Base-by-base conservation (phyloP, 2,888 invertebrate genomes). In the Lasioglossum villosulum region DNA sequence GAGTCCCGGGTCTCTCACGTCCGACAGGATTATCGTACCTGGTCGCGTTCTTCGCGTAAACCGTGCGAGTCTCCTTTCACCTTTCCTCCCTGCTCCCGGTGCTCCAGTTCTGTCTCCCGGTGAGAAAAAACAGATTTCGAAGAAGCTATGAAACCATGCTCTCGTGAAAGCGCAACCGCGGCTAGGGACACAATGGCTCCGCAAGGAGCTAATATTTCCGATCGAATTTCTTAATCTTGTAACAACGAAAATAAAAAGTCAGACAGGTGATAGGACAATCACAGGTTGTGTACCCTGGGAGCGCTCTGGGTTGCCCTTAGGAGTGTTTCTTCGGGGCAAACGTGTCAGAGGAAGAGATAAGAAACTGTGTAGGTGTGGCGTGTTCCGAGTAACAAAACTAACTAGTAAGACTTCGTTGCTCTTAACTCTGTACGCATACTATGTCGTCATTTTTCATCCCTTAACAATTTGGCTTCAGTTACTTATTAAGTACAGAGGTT, bases 1-100 rank as follows among this genome's bases (percentile, higher is more conserved):
- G 91, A 90, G 89, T 83, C 86, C 84, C 89, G 66, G 83, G 88
- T 91, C 91, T 88, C 91, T 91, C 89, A 87, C 86, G 91, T 91
- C 84, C 89, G 90, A 83, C 88, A 83, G 86, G 91, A 90, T 91
- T 89, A 91, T 89, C 91, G 90, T 86, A 84, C 86, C 86, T 83
- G 88, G 89, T 90, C 89, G 88, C 87, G 91, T 89, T 88, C 88
- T 84, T 86, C 90, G 83, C 87, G 89, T 89, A 89, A 88, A 92
- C 88, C 91, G 82, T 88, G 88, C 89, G 89, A 91, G 90, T 90
- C 89, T 80, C 86, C 80, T 87, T 89, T 89, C 89, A 86, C 81
- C 74, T 59, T 79, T 78, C 81, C 79, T 71, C 81, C 52, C 76
- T 52, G 30, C 83, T 79, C 84, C 76, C 83, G 72, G 37, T 83